These are phyloP conservation scores for Rhegmatorhina hoffmannsi DNA, from an alignment of 2,113 vertebrate genomes.

Conservation along the genomic window DNA sequence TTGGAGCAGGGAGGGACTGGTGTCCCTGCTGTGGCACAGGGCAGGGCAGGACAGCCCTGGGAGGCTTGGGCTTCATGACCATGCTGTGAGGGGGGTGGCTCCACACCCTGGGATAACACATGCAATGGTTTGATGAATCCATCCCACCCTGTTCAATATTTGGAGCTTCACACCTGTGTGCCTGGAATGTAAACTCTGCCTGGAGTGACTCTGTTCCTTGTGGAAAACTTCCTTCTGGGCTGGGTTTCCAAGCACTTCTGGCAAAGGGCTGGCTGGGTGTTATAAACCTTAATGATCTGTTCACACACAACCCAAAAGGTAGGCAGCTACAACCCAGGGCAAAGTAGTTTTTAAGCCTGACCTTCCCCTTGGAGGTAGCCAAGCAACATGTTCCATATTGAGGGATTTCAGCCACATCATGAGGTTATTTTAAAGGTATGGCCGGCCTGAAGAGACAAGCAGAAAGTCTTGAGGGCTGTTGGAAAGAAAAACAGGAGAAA, in stretches of 20 bases:
- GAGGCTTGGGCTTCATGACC: not conserved
- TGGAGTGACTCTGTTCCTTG: not conserved
- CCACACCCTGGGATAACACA: accelerated
- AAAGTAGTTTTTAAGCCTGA: conserved; percentile 21
- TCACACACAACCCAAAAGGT: not conserved
- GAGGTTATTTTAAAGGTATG: conserved; percentile 22
- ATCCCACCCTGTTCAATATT: not conserved
- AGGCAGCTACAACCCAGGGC: not conserved
- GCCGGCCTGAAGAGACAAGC: conserved; percentile 9
- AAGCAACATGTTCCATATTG: conserved; percentile 6
- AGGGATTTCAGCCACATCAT: not conserved
- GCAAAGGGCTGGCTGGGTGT: not conserved
- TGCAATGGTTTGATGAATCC: not conserved
- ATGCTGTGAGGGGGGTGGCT: not conserved
- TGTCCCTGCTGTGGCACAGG: not conserved
- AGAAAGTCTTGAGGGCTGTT: not conserved
- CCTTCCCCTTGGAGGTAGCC: conserved; percentile 14
- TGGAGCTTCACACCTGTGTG: accelerated
- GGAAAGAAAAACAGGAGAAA: conserved; percentile 1
- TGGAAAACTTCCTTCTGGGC: not conserved
- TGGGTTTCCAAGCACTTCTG: not conserved
- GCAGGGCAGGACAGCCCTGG: not conserved
- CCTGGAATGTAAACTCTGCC: not conserved
- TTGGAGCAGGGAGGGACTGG: accelerated
- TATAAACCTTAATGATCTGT: not conserved